Evolutionary conservation across 1,140 invertebrate genomes (phyloP).

Genomic region (Drosophila pandora): DNA sequence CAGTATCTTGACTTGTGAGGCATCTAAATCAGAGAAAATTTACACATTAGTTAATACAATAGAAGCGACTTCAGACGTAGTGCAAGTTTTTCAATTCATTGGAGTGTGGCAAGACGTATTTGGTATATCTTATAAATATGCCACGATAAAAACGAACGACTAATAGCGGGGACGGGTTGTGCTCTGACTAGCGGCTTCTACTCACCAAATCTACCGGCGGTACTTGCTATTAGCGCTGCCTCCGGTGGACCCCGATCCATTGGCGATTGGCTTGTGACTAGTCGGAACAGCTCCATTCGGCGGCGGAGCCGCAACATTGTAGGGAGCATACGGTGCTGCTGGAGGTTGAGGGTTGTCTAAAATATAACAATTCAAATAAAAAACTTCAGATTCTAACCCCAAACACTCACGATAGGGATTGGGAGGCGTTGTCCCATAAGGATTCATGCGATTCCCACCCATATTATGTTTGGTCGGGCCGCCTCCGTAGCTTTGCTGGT

Average conservation of each 20-base stretch:
- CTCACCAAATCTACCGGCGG: slow-evolving; percentile 67
- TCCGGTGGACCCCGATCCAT: slow-evolving; percentile 65
- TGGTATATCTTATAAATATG: slow-evolving; percentile 37
- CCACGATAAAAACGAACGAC: slow-evolving; percentile 43
- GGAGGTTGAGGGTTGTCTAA: slow-evolving; percentile 56
- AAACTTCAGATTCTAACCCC: rapidly evolving
- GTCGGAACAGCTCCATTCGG: slow-evolving; percentile 47
- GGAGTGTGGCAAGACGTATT: slow-evolving; percentile 39
- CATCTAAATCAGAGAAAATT: slow-evolving; percentile 83
- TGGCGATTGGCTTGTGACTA: slow-evolving; percentile 43
- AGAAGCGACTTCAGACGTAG: slow-evolving; percentile 41
- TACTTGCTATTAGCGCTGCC: slow-evolving; percentile 74
- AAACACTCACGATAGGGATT: slow-evolving; percentile 60
- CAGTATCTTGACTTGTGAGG: slow-evolving; percentile 70
- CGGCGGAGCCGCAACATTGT: slow-evolving; percentile 59
- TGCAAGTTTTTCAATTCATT: slow-evolving; percentile 2
- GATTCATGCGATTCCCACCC: slow-evolving; percentile 86
- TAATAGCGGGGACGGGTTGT: slow-evolving; percentile 22
- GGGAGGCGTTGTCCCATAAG: slow-evolving; percentile 71
- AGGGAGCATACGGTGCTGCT: slow-evolving; percentile 51
- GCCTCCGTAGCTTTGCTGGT: slow-evolving; percentile 90
- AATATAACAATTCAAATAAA: neutral
- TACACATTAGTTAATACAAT: slow-evolving; percentile 64
- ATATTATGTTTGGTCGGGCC: slow-evolving; percentile 87
- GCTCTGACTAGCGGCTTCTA: slow-evolving; percentile 16